These are phyloP conservation scores for Leptopterna dolabrata DNA, from an alignment of 2,888 invertebrate species.

Conservation along the genomic window DNA sequence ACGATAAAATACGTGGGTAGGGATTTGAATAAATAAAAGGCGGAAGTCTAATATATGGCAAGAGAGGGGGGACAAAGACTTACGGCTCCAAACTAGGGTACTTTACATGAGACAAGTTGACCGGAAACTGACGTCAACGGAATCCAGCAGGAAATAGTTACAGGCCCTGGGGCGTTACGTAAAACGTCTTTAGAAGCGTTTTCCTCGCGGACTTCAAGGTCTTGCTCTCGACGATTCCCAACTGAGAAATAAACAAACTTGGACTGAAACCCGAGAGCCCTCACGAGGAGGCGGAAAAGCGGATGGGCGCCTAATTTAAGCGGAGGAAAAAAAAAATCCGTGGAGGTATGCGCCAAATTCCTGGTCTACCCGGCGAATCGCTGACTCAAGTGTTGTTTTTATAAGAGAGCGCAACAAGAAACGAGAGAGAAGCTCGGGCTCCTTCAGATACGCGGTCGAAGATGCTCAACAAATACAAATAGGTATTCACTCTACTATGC, in stretches of 20 bases:
- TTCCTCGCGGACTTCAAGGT: conserved; percentile 10
- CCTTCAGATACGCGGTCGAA: neutral
- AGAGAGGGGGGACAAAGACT: neutral
- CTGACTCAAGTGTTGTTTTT: neutral
- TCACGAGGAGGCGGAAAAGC: neutral
- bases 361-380: neutral
- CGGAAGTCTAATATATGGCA: neutral
- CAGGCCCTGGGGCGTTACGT: neutral
- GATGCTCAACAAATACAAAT: neutral
- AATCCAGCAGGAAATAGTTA: neutral
- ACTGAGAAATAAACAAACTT: conserved; percentile 33
- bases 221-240: neutral
- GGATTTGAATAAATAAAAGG: neutral
- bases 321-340: neutral
- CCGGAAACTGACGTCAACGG: conserved; percentile 33
- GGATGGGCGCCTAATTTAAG: neutral
- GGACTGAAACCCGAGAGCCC: conserved; percentile 19
- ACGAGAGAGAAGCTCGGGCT: neutral
- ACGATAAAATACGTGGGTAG: neutral
- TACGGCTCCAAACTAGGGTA: neutral
- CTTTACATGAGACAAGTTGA: conserved; percentile 33
- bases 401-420: neutral
- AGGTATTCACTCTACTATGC: neutral
- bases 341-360: neutral
- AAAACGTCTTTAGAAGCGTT: conserved; percentile 18